Evolutionary conservation across 2,888 invertebrate species (phyloP), one percentile per base, ranked within the genome.

Genomic region (Sarcophaga carnaria): DNA sequence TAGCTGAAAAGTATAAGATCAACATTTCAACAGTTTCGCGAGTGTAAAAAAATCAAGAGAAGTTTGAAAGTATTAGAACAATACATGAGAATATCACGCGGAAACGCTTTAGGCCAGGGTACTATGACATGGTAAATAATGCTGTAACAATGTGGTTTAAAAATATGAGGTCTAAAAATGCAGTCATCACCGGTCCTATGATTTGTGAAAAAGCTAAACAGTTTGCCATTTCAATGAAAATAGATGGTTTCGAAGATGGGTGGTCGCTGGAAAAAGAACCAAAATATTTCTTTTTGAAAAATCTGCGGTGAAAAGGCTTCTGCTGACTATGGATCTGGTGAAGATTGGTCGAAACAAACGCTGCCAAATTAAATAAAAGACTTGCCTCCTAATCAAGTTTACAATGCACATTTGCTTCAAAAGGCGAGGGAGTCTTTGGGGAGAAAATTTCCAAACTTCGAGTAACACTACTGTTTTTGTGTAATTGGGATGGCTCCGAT

Each of bases 401-500:
- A 49, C 47, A 49, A 49, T 49, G 47, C 12, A 85, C 85, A 78
- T 82, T 64, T 84, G 59, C 66, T 66, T 66, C 84, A 80, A 75
- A 66, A 84, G 75, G 80, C 67, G 45, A 84, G 64, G 67, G 2
- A 14, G 47, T 75, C 22, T 67, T 37, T 69, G 74, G 80, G 4
- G 22, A 66, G 54, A 80, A 82, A 71, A 86, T 77, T 14, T 72
- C 71, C 20, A 80, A 84, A 69, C 66, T 80, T 17, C 79, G 72
- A 49, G 6, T 49, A 49, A 49, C 49, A 49, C 49, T 49, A 49
- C 49, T 49, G 4, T 49, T 27, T 77, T 64, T 83, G 22, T 80
- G 83, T 54, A 83, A 80, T 72, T 72, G 77, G 60, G 37, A 75
- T 59, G 86, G 80, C 20, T 83, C 81, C 12, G 81, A 84, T 37